These are phyloP conservation scores for Diadumene lineata DNA, from an alignment of 92 coral and sea anemone species.

Conservation along the genomic window DNA sequence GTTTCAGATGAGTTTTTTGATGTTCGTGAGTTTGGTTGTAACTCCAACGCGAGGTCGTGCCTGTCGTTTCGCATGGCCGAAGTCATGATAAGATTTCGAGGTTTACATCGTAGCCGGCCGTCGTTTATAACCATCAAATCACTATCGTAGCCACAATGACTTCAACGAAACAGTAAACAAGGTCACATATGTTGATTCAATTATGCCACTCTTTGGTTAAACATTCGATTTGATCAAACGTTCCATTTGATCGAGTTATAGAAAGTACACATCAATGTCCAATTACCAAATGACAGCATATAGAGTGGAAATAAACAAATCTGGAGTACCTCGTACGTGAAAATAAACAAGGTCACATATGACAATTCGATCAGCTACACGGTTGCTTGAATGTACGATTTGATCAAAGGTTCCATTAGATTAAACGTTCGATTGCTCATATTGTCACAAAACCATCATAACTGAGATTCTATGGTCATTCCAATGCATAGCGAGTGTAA, in stretches of 20 bases:
- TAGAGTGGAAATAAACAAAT: not conserved
- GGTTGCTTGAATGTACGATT: not conserved
- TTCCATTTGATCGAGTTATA: conserved; percentile 1
- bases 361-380: not conserved
- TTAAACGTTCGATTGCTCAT: conserved; percentile 2
- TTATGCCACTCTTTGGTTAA: not conserved
- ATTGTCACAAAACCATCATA: not conserved
- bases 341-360: not conserved
- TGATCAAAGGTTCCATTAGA: conserved; percentile 5
- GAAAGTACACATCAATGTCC: not conserved
- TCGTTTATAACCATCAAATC: not conserved
- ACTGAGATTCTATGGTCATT: conserved; percentile 11
- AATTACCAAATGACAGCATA: not conserved
- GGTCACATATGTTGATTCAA: not conserved
- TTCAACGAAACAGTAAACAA: not conserved
- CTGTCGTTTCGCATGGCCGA: not conserved
- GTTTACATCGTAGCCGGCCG: too few species aligned
- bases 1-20: not conserved
- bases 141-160: not conserved
- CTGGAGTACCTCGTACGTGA: not conserved
- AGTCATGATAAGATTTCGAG: not conserved
- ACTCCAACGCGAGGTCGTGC: not conserved
- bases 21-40: not conserved
- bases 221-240: conserved; percentile 8
- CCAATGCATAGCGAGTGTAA: not conserved